phyloP scores from a whole-genome alignment of 2,888 invertebrate genomes.

The Lutraria lutraria region DNA sequence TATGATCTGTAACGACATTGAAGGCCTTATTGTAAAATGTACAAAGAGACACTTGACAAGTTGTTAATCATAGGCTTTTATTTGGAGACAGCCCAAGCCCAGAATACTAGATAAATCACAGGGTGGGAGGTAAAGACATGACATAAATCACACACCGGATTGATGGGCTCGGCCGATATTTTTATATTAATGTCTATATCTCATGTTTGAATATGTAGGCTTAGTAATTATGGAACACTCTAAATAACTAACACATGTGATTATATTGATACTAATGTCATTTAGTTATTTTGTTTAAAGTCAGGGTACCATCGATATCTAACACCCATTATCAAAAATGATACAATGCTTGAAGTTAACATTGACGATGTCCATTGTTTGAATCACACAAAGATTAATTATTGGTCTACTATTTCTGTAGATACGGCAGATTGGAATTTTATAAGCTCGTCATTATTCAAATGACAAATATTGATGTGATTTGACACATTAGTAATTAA shows the following conservation, averaged over 20 bases:
- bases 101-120: conserved; percentile 40
- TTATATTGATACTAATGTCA: not conserved
- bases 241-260: conserved; percentile 14
- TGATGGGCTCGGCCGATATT: conserved; percentile 35
- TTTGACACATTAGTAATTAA: not conserved
- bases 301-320: not conserved
- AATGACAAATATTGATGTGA: not conserved
- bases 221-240: not conserved
- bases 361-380: not conserved
- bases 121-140: conserved; percentile 61
- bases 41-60: conserved; percentile 58
- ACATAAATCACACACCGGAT: conserved; percentile 17
- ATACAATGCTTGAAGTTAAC: not conserved
- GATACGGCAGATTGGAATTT: not conserved
- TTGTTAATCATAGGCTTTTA: conserved; percentile 55
- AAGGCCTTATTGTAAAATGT: conserved; percentile 52
- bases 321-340: not conserved
- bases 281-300: conserved; percentile 19
- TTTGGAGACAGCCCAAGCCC: conserved; percentile 63
- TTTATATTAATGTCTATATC: conserved; percentile 37
- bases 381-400: not conserved
- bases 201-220: conserved; percentile 21
- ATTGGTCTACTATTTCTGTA: not conserved
- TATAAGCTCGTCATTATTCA: not conserved
- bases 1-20: conserved; percentile 21